A percentile compares a stretch with the other conserved stretches of the same genome.
Conservation (phyloP, 2,888 invertebrate genomes). For the Agrochola litura region DNA sequence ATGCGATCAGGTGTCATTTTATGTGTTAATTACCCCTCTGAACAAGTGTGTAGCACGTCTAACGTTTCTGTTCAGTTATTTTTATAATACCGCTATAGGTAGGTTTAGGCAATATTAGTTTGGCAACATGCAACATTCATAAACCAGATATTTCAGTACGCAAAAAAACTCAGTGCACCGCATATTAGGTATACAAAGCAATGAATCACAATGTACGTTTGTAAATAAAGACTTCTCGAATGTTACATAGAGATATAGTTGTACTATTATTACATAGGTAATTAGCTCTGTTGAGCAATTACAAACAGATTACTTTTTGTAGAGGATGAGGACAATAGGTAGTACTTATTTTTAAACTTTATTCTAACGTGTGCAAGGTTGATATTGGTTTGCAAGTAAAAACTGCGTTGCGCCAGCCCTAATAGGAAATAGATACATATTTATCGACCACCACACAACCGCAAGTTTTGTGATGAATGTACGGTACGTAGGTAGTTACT, state of each 20-base stretch:
- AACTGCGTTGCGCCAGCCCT: no score
- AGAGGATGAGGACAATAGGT: not conserved
- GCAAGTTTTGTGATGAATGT: not conserved
- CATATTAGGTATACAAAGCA: conserved; percentile 4
- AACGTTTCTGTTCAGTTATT: conserved; percentile 2
- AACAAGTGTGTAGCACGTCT: not conserved
- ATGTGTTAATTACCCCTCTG: no score
- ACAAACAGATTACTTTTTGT: not conserved
- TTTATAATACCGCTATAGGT: not conserved
- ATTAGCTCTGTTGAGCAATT: not conserved
- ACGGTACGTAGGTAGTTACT: not conserved
- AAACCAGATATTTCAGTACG: conserved; percentile 26
- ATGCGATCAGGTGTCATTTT: no score
- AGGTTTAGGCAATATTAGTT: conserved; percentile 5
- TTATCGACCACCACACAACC: not conserved
- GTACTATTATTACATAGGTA: conserved; percentile 8
- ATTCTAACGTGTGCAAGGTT: not conserved
- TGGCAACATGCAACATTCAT: conserved; percentile 50
- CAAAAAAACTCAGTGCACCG: conserved; percentile 5
- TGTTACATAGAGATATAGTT: conserved; percentile 6
- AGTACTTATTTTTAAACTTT: not conserved
- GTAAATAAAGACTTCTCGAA: conserved; percentile 52
- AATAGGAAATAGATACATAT: not conserved
- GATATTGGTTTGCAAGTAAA: not conserved
- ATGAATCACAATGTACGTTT: conserved; percentile 53